These are phyloP conservation scores for Orestias chungarensis DNA, from an alignment of 2,797 vertebrate genomes.

Conservation along the genomic window DNA sequence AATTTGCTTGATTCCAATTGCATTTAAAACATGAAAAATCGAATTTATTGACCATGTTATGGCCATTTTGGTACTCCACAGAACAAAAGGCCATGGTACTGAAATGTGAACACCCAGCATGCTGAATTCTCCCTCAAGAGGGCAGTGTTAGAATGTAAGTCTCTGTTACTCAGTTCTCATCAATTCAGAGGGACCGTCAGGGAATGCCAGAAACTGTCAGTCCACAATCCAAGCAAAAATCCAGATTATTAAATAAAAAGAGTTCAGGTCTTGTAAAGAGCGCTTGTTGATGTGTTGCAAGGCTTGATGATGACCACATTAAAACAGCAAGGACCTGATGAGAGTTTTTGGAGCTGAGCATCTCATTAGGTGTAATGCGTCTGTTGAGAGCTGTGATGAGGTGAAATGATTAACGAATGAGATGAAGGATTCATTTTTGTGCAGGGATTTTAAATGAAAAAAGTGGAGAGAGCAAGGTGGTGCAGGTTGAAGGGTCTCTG, in stretches of 20 bases:
- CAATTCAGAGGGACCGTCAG: conserved; percentile 33
- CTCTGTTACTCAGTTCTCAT: conserved; percentile 61
- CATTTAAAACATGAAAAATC: neutral
- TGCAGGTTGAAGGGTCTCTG: neutral
- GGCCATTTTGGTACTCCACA: neutral
- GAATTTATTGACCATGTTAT: neutral
- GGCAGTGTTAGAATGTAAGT: conserved; percentile 81
- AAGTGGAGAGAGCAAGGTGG: no score
- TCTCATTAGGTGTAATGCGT: conserved; percentile 1
- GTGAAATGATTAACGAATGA: conserved; percentile 18
- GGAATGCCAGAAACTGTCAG: conserved; percentile 41
- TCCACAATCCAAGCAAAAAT: conserved; percentile 53
- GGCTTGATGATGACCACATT: conserved; percentile 1
- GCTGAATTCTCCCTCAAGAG: conserved; percentile 74
- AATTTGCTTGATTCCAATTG: neutral
- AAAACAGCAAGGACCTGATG: neutral
- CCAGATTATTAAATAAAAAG: conserved; percentile 9
- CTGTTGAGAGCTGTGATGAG: conserved; percentile 3
- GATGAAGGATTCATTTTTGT: conserved; percentile 27
- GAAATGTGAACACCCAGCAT: conserved; percentile 14
- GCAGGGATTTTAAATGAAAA: neutral
- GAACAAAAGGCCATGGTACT: neutral
- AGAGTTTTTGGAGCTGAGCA: neutral
- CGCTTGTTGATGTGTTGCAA: conserved; percentile 3
- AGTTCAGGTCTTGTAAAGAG: conserved; percentile 10